A percentile compares a stretch with the other conserved stretches of the same genome.
phyloP scores from a whole-genome alignment of 2,113 vertebrate genomes.

The Corythoichthys haematopterus region DNA sequence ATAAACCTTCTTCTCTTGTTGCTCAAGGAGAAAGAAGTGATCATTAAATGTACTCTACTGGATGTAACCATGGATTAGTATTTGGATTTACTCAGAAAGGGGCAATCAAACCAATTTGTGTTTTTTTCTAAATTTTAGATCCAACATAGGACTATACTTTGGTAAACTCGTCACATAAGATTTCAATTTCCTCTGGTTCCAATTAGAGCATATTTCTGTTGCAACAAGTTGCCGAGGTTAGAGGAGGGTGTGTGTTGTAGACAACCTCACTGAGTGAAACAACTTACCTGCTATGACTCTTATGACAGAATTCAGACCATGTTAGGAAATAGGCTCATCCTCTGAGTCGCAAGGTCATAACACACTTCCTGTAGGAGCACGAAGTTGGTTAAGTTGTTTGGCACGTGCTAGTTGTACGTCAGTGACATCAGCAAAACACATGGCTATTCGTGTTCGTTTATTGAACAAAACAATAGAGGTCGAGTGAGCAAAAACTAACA shows the following conservation, averaged over 20 bases:
- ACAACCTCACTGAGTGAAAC: constrained; percentile 71
- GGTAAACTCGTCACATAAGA: constrained; percentile 61
- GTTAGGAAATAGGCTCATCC: constrained; percentile 77
- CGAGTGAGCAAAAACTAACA: too few species aligned
- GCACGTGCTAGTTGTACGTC: neutral
- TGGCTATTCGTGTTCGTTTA: too few species aligned
- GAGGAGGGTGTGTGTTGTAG: constrained; percentile 49
- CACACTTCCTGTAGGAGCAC: constrained; percentile 79
- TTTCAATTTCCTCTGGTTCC: constrained; percentile 66
- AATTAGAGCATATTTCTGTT: constrained; percentile 58
- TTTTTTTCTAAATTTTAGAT: constrained; percentile 27
- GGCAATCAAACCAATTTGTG: constrained; percentile 13
- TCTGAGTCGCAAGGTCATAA: constrained; percentile 84
- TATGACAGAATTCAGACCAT: constrained; percentile 77
- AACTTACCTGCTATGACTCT: constrained; percentile 77
- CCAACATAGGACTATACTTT: constrained; percentile 55
- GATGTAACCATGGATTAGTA: constrained; percentile 51
- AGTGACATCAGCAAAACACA: neutral
- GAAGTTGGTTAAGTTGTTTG: constrained; percentile 86
- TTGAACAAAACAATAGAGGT: too few species aligned
- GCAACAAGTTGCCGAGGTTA: constrained; percentile 63
- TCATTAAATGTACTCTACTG: constrained; percentile 60
- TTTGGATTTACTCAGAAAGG: constrained; percentile 32
- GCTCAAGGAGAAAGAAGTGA: constrained; percentile 32
- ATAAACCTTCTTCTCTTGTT: constrained; percentile 31